Evolutionary conservation across 2,888 invertebrate species (phyloP).

Genomic region (Morinoia aosen): DNA sequence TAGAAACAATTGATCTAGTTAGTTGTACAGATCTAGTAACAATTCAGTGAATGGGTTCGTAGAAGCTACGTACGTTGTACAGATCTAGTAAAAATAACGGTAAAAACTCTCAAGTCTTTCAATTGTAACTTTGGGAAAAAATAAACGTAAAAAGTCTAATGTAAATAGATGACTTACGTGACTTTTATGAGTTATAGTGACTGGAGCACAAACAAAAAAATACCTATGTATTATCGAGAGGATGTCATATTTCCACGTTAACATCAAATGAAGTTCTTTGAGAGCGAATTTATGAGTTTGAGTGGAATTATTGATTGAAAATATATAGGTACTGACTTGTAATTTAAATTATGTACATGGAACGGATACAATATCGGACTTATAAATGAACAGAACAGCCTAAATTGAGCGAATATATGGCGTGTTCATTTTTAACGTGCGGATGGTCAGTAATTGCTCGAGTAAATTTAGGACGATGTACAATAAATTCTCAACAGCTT

Average conservation of each 20-base stretch:
- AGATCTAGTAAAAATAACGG: neutral
- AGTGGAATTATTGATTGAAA: neutral
- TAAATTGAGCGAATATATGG: neutral
- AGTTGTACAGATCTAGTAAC: too few species aligned
- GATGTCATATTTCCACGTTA: neutral
- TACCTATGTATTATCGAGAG: neutral
- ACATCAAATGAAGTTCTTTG: neutral
- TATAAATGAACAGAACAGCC: neutral
- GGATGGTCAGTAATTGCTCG: too few species aligned
- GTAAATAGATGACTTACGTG: neutral
- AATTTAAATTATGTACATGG: neutral
- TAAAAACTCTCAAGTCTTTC: neutral
- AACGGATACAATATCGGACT: neutral
- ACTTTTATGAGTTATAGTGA: neutral
- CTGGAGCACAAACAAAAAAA: neutral
- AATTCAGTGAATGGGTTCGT: too few species aligned
- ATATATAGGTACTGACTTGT: neutral
- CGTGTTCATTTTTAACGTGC: neutral
- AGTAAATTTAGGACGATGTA: too few species aligned
- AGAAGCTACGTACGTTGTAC: neutral
- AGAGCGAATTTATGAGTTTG: neutral
- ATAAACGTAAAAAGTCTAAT: neutral
- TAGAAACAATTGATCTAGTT: too few species aligned
- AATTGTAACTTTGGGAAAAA: neutral
- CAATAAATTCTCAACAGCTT: too few species aligned